A percentile compares a stretch with the other conserved stretches of the same genome.
phyloP scores from a whole-genome alignment of 1,140 invertebrate genomes.

The Lordiphosa stackelbergi region DNA sequence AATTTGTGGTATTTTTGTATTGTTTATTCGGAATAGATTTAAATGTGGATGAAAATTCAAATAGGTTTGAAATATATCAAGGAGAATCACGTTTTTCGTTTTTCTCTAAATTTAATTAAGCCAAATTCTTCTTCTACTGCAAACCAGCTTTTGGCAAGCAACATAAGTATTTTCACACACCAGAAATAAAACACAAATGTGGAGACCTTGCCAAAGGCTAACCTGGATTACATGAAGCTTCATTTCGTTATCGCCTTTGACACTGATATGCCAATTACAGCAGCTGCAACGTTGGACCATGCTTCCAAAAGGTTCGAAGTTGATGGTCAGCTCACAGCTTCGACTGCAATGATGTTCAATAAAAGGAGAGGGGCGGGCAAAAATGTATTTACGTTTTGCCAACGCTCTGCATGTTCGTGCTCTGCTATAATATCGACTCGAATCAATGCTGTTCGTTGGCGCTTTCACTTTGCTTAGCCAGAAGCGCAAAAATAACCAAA shows the following conservation, averaged over 20 bases:
- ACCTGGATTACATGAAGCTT: constrained; percentile 28
- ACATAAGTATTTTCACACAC: constrained; percentile 22
- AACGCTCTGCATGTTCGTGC: no score
- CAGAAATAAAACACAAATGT: constrained; percentile 15
- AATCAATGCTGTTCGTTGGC: constrained; percentile 7
- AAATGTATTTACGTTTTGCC: no score
- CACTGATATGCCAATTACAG: constrained; percentile 65
- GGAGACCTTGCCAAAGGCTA: constrained; percentile 1
- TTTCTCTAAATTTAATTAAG: no score
- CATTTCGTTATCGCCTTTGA: constrained; percentile 24
- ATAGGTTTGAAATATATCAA: no score
- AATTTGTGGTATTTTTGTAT: no score
- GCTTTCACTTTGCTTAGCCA: constrained; percentile 25
- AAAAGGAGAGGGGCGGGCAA: background rate
- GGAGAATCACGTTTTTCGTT: no score
- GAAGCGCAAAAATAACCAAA: constrained; percentile 20
- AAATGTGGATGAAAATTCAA: no score
- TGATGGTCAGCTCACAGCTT: constrained; percentile 28
- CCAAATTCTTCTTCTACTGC: no score
- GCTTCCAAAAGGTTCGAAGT: constrained; percentile 25
- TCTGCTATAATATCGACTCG: constrained; percentile 12
- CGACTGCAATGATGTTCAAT: constrained; percentile 28
- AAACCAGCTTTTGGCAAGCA: no score
- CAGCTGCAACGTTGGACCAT: constrained; percentile 16
- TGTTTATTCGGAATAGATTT: no score